phyloP scores from a whole-genome alignment of 2,113 vertebrate genomes.

The Mustelus asterias region DNA sequence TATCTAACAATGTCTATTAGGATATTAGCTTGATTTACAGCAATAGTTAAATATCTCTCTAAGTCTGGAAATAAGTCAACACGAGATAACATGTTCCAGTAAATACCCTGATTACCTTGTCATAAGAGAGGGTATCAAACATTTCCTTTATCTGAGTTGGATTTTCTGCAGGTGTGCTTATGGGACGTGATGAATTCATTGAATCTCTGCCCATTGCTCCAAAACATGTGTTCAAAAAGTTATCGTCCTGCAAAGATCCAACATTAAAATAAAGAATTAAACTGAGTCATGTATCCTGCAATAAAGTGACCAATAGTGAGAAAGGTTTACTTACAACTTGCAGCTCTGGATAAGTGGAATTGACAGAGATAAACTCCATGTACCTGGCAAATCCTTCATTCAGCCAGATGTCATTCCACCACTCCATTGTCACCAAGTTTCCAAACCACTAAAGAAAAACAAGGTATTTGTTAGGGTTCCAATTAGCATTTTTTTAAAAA shows the following conservation, averaged over 20 bases:
- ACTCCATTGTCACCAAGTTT: constrained; percentile 61
- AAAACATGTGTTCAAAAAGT: constrained; percentile 60
- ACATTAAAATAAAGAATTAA: neutral
- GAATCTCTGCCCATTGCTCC: constrained; percentile 59
- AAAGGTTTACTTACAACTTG: constrained; percentile 49
- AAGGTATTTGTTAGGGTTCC: neutral
- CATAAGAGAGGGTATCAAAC: constrained; percentile 68
- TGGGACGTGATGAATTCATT: constrained; percentile 63
- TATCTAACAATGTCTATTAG: neutral
- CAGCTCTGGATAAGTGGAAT: constrained; percentile 55
- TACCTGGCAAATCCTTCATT: constrained; percentile 63
- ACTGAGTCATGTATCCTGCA: neutral
- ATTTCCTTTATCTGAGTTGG: constrained; percentile 67
- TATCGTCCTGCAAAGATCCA: constrained; percentile 54
- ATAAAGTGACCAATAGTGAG: neutral
- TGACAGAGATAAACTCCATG: constrained; percentile 60
- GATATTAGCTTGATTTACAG: neutral
- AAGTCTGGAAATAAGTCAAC: neutral
- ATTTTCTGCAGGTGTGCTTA: constrained; percentile 60
- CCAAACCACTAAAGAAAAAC: constrained; percentile 56
- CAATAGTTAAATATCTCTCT: neutral
- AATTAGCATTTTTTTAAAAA: neutral
- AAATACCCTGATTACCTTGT: constrained; percentile 53
- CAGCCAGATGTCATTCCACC: constrained; percentile 62
- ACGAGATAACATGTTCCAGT: neutral